These are phyloP conservation scores for Ophion ventricosus DNA, from an alignment of 2,888 invertebrate species.

Conservation along the genomic window DNA sequence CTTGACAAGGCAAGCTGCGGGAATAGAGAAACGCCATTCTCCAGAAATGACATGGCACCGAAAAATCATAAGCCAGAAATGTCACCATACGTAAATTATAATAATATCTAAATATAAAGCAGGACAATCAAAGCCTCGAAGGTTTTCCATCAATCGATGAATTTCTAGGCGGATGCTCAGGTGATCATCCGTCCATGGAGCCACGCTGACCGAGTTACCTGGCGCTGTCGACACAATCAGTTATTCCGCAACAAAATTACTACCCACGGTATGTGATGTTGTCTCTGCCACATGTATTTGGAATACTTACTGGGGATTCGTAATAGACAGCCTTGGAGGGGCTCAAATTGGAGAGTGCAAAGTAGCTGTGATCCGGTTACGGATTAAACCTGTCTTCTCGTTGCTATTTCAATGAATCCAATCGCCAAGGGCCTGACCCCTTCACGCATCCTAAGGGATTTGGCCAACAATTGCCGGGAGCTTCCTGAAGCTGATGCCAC, in stretches of 20 bases:
- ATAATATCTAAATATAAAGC: too few relatives aligned
- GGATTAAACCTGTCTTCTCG: not conserved
- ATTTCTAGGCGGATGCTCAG: too few relatives aligned
- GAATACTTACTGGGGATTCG: slow-evolving; percentile 7
- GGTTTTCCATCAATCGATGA: too few relatives aligned
- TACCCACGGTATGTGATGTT: not conserved
- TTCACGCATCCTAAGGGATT: slow-evolving; percentile 42
- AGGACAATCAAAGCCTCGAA: too few relatives aligned
- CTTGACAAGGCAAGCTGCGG: too few relatives aligned
- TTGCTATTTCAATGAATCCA: slow-evolving; percentile 45
- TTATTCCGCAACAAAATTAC: not conserved
- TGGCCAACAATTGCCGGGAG: slow-evolving; percentile 48
- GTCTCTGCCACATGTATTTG: slow-evolving; percentile 17
- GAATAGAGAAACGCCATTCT: too few relatives aligned
- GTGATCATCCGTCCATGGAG: too few relatives aligned
- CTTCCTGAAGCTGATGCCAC: slow-evolving; percentile 40
- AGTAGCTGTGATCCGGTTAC: slow-evolving; percentile 15
- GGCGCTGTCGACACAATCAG: too few relatives aligned
- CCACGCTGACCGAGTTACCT: too few relatives aligned
- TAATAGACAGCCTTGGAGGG: slow-evolving; percentile 11
- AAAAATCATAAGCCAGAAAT: too few relatives aligned
- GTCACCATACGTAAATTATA: too few relatives aligned
- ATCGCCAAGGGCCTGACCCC: slow-evolving; percentile 20
- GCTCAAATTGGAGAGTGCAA: slow-evolving; percentile 45
- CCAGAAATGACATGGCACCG: too few relatives aligned